phyloP scores from a whole-genome alignment of 1,140 invertebrate species.

The Solenopsis invicta region DNA sequence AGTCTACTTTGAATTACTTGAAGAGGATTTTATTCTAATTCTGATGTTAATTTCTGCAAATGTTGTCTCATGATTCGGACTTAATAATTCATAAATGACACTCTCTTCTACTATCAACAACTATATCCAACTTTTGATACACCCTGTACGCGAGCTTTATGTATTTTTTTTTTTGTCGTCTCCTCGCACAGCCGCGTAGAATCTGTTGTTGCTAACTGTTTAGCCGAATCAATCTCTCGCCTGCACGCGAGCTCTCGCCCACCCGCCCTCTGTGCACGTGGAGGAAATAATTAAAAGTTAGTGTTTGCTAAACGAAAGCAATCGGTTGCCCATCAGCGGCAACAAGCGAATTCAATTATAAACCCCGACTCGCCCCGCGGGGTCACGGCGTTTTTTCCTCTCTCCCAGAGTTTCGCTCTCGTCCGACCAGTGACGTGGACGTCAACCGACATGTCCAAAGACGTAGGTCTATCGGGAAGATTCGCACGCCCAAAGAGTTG shows the following conservation, averaged over 20 bases:
- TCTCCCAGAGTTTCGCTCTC: not conserved
- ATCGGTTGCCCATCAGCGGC: constrained; percentile 77
- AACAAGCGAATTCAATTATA: constrained; percentile 82
- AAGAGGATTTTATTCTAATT: not conserved
- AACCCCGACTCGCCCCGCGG: constrained; percentile 71
- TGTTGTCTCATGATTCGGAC: not conserved
- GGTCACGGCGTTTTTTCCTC: not conserved
- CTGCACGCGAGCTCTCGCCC: constrained; percentile 50
- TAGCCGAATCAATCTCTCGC: constrained; percentile 77
- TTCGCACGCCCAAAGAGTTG: constrained; percentile 28
- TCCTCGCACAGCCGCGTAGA: constrained; percentile 62
- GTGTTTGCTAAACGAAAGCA: constrained; percentile 82
- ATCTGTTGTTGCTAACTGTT: constrained; percentile 78
- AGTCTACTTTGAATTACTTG: not conserved
- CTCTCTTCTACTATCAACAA: not conserved
- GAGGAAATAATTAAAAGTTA: constrained; percentile 82
- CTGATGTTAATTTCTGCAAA: not conserved
- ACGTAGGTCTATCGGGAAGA: constrained; percentile 31
- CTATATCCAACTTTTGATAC: not conserved
- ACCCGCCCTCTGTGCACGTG: constrained; percentile 14
- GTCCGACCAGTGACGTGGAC: constrained; percentile 41
- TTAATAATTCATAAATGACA: not conserved
- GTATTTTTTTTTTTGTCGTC: constrained; percentile 45
- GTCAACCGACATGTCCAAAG: constrained; percentile 21
- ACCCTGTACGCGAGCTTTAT: not conserved